phyloP scores from a whole-genome alignment of 2,797 vertebrate species.

The Gastrophryne carolinensis region DNA sequence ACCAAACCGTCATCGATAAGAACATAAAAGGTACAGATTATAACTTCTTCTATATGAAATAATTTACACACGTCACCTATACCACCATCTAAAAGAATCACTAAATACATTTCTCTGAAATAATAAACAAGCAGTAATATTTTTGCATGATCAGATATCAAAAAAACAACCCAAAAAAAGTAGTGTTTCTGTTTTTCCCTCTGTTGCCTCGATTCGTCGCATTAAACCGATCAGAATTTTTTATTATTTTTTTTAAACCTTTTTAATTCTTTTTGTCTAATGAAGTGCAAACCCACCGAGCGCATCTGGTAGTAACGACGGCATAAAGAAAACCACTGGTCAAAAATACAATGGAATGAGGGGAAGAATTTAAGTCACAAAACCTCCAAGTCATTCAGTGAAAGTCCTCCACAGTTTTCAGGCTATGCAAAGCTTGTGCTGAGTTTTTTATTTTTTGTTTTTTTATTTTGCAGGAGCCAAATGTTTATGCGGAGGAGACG shows the following conservation, averaged over 20 bases:
- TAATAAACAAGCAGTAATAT: constrained; percentile 83
- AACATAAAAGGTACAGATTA: constrained; percentile 75
- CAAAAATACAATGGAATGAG: constrained; percentile 73
- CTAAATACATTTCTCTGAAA: constrained; percentile 80
- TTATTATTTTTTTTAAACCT: constrained; percentile 32
- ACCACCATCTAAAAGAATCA: constrained; percentile 83
- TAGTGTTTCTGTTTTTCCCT: constrained; percentile 68
- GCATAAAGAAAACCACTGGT: constrained; percentile 74
- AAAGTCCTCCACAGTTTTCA: constrained; percentile 76
- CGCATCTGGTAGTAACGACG: constrained; percentile 73
- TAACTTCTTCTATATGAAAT: constrained; percentile 78
- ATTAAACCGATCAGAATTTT: constrained; percentile 65
- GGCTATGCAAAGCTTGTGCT: constrained; percentile 71
- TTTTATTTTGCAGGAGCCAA: constrained; percentile 58
- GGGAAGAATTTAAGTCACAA: constrained; percentile 72
- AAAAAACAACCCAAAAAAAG: constrained; percentile 70
- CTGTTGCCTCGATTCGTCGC: constrained; percentile 55
- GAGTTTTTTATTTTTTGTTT: no score
- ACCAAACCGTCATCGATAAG: constrained; percentile 70
- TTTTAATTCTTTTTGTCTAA: constrained; percentile 57
- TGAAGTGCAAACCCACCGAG: constrained; percentile 77
- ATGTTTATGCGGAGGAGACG: constrained; percentile 81
- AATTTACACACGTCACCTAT: constrained; percentile 85
- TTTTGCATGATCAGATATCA: constrained; percentile 79
- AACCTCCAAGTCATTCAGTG: constrained; percentile 75